Evolutionary conservation across 2,888 invertebrate species (phyloP), one percentile per base, ranked within the genome.

Genomic region (Terebella lapidaria): DNA sequence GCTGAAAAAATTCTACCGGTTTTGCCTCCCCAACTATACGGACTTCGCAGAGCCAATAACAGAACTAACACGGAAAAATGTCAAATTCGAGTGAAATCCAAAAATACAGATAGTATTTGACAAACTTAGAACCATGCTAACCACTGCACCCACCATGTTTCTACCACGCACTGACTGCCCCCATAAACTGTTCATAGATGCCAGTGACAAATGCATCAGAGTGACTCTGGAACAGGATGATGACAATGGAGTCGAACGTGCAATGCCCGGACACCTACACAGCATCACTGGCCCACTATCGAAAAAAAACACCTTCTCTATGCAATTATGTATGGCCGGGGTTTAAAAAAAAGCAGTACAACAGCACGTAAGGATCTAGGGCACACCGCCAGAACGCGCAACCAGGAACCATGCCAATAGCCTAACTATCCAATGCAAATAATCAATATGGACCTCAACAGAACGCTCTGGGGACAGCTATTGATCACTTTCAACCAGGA

Each of bases 11-110:
- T 53, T 15, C 20, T 53, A 53, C 20, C 27, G 53, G 5, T 49
- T 25, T 18, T 49, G 27, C 28, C 15, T 57, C 2, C 47, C 49
- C 4, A 27, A 49, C 22, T 56, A 56, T 22, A 47, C 45, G 4
- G 10, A 45, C 5, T 5, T 56, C 4, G 47, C 56, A 3, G 56
- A 56, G 27, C 56, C 56, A 53, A 15, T 53, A 10, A 20, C 15
- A 26, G 10, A 10, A 5, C 26, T 25, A 10, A 53, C 24, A 25
- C 24, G 53, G 10, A 53, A 53, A 26, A 15, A 26, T 26, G 25
- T 10, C 4, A 10, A 20, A 10, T 53, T 53, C 20, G 25, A 25
- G 20, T 53, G 53, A 27, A 20, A 27, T 4, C 27, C 53, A 25
- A 20, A 15, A 26, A 24, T 25, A 10, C 25, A 53, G 10, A 26